These are phyloP conservation scores for Sebastes reedi DNA, from an alignment of 2,797 vertebrate species.

Conservation along the genomic window DNA sequence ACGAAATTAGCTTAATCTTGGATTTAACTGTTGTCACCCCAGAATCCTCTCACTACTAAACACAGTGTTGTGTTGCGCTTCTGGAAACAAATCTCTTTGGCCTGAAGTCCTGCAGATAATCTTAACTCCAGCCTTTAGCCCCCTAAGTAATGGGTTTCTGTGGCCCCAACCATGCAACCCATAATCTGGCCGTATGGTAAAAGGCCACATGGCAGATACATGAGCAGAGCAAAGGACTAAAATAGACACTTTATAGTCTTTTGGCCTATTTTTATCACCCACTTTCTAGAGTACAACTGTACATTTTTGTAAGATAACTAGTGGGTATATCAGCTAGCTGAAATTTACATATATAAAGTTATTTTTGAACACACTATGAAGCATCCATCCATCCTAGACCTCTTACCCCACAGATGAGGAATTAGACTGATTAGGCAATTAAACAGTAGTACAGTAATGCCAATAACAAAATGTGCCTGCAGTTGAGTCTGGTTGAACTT, in stretches of 20 bases:
- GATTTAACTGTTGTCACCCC: slow-evolving; percentile 48
- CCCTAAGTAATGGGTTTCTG: slow-evolving; percentile 69
- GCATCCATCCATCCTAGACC: slow-evolving; percentile 20
- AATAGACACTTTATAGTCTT: slow-evolving; percentile 42
- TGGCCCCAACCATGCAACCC: slow-evolving; percentile 61
- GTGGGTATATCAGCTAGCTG: not conserved
- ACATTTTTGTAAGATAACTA: not conserved
- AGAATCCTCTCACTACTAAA: slow-evolving; percentile 52
- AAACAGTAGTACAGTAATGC: not conserved
- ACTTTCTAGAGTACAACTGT: slow-evolving; percentile 1
- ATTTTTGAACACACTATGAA: slow-evolving; percentile 3
- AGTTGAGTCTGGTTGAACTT: not conserved
- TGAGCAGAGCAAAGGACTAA: slow-evolving; percentile 47
- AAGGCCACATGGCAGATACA: slow-evolving; percentile 56
- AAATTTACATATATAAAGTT: not conserved
- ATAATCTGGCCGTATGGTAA: slow-evolving; percentile 71
- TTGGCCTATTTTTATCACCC: slow-evolving; percentile 45
- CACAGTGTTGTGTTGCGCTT: slow-evolving; percentile 36
- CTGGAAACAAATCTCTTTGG: slow-evolving; percentile 59
- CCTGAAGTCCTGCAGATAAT: slow-evolving; percentile 63
- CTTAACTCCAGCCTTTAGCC: slow-evolving; percentile 63
- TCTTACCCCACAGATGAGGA: slow-evolving; percentile 16
- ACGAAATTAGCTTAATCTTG: slow-evolving; percentile 54
- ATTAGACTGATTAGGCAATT: slow-evolving; percentile 36
- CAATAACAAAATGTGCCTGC: not conserved